Evolutionary conservation across 2,797 vertebrate species (phyloP).

Genomic region (Carduelis carduelis): DNA sequence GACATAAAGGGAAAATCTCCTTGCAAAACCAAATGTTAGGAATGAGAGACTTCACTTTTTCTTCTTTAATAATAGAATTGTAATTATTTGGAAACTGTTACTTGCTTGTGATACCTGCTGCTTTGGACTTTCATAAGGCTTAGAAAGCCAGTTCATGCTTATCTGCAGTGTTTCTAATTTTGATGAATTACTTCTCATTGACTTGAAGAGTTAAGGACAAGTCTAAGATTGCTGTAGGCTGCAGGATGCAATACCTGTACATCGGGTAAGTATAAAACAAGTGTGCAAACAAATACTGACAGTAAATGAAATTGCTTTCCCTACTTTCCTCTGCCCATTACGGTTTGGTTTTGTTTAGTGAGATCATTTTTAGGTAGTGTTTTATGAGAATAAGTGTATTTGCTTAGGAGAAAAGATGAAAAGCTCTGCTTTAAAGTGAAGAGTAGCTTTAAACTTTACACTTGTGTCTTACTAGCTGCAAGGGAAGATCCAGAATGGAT

Average conservation of each 20-base stretch:
- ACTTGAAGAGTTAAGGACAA: background rate
- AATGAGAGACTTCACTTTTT: background rate
- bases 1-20: background rate
- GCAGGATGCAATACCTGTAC: background rate
- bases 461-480: slow-evolving; percentile 68
- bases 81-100: background rate
- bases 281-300: background rate
- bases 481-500: slow-evolving; percentile 90
- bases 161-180: background rate
- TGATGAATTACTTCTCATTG: background rate
- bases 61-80: background rate
- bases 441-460: background rate
- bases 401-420: background rate
- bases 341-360: background rate
- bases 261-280: background rate
- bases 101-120: background rate
- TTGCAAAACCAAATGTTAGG: background rate
- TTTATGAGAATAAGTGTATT: background rate
- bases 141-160: background rate
- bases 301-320: background rate
- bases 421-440: background rate
- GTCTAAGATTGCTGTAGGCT: background rate
- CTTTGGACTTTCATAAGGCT: background rate
- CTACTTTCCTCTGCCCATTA: background rate
- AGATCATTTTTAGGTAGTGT: background rate